phyloP scores from a whole-genome alignment of 1,140 invertebrate genomes.

The Pogonomyrmex barbatus region DNA sequence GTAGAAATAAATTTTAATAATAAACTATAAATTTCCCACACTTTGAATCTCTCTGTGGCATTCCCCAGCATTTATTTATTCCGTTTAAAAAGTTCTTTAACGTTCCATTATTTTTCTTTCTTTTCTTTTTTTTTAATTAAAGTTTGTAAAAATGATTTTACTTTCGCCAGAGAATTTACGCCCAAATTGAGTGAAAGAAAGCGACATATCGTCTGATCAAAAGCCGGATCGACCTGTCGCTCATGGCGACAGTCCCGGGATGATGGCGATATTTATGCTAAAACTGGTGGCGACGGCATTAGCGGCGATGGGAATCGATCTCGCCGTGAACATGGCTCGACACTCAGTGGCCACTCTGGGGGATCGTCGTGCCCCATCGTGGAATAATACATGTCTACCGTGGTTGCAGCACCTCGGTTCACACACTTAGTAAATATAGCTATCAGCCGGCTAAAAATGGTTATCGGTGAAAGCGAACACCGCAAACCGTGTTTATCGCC shows the following conservation, averaged over 20 bases:
- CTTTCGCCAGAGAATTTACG: neutral
- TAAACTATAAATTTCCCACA: neutral
- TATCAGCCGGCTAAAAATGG: slow-evolving; percentile 38
- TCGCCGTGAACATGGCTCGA: slow-evolving; percentile 61
- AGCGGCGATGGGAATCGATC: slow-evolving; percentile 56
- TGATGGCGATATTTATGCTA: slow-evolving; percentile 62
- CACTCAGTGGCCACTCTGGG: slow-evolving; percentile 65
- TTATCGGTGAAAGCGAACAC: slow-evolving; percentile 45
- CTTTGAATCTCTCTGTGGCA: neutral
- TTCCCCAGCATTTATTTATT: neutral
- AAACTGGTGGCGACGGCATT: slow-evolving; percentile 51
- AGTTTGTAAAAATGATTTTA: neutral
- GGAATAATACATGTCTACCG: slow-evolving; percentile 56
- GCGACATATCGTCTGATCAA: neutral
- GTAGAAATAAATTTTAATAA: slow-evolving; percentile 11
- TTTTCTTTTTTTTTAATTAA: neutral
- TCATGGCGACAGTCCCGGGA: neutral
- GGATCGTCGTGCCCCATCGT: slow-evolving; percentile 38
- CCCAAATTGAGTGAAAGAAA: slow-evolving; percentile 18
- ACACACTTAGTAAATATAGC: slow-evolving; percentile 46
- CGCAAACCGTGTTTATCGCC: slow-evolving; percentile 39
- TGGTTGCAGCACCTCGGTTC: slow-evolving; percentile 50
- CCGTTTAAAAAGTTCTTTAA: neutral
- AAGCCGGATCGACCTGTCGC: slow-evolving; percentile 12
- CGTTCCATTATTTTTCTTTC: no score